These are phyloP conservation scores for Porites australiensis DNA, from an alignment of 64 coral and sea anemone genomes.

Conservation along the genomic window DNA sequence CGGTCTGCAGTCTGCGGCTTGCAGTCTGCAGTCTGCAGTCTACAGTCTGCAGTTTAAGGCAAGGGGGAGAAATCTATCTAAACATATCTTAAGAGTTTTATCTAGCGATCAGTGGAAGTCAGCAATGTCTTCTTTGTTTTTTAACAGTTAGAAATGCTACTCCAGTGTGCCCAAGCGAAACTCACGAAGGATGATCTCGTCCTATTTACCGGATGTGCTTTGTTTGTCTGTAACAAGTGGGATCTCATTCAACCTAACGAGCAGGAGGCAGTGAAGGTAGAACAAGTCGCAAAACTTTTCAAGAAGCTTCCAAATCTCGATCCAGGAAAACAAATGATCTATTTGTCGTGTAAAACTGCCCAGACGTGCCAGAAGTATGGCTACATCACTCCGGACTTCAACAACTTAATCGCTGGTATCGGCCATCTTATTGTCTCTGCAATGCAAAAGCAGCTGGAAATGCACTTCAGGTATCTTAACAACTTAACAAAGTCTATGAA, in stretches of 20 bases:
- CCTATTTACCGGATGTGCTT: background rate
- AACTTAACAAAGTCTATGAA: no score
- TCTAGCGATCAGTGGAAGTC: no score
- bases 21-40: no score
- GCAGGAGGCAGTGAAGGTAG: background rate
- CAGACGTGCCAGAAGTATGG: background rate
- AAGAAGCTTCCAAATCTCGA: background rate
- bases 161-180: background rate
- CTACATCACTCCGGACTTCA: background rate
- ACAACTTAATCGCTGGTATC: conserved; percentile 2
- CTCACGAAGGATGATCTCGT: background rate
- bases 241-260: background rate
- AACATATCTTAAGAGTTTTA: no score
- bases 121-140: background rate
- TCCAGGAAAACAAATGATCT: background rate
- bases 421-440: background rate
- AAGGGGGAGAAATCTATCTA: no score
- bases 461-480: background rate
- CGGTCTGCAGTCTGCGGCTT: no score
- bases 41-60: no score
- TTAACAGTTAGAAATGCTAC: background rate
- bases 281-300: background rate
- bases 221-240: conserved; percentile 35
- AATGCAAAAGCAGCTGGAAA: background rate
- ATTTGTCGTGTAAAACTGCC: background rate